Evolutionary conservation across 2,888 invertebrate genomes (phyloP).

Genomic region (Pegoplata infirma): DNA sequence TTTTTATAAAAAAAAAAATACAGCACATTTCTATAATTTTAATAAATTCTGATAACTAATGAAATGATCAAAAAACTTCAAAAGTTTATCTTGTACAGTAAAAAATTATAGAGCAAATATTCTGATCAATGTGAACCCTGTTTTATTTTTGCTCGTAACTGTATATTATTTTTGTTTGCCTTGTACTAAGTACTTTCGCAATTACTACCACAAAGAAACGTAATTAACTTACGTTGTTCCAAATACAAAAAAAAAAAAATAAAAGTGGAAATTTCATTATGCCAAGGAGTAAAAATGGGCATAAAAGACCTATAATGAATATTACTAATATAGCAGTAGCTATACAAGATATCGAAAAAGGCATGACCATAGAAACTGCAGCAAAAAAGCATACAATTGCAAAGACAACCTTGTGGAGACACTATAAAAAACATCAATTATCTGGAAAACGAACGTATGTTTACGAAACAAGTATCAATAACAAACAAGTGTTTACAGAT

Average conservation of each 20-base stretch:
- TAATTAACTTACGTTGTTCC: neutral
- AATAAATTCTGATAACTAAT: no score
- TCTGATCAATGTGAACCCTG: no score
- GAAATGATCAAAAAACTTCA: no score
- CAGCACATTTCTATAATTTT: no score
- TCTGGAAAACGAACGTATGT: neutral
- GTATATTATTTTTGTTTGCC: neutral
- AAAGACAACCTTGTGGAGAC: conserved; percentile 55
- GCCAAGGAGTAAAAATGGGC: conserved; percentile 46
- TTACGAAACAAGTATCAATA: neutral
- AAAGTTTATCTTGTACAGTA: no score
- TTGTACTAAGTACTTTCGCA: neutral
- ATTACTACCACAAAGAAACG: neutral
- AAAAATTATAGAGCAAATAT: no score
- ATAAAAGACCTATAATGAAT: conserved; percentile 48
- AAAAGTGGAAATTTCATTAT: conserved; percentile 19
- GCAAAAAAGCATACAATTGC: conserved; percentile 52
- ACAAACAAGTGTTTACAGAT: conserved; percentile 35
- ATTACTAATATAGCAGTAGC: conserved; percentile 31
- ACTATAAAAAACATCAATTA: conserved; percentile 47
- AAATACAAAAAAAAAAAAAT: no score
- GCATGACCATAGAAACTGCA: conserved; percentile 55
- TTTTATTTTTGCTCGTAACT: no score
- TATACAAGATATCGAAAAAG: conserved; percentile 48
- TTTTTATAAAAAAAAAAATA: no score